Conservation (phyloP, 2,888 invertebrate genomes). For the Deroplatys truncata region DNA sequence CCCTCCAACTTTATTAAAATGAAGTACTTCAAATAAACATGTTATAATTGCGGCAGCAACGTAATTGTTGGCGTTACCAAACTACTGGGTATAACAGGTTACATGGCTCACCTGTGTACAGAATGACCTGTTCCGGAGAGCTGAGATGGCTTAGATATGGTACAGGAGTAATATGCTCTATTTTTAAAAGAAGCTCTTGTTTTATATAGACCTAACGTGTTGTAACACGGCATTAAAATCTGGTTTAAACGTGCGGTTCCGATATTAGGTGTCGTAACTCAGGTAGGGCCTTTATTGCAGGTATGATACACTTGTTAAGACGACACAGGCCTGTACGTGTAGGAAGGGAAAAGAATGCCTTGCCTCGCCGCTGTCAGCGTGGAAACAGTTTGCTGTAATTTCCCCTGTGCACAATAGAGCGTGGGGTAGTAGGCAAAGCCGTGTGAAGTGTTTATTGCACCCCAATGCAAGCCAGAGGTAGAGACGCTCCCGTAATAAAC, state of each 20-base stretch:
- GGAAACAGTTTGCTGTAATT: conserved; percentile 1
- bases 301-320: neutral
- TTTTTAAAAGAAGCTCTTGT: neutral
- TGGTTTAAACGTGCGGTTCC: neutral
- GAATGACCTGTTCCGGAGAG: no score
- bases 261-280: neutral
- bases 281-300: neutral
- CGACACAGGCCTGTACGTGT: neutral
- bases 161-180: neutral
- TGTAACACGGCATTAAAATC: neutral
- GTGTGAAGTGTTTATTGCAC: conserved; percentile 1
- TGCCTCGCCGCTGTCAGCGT: neutral
- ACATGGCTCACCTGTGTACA: no score
- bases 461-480: neutral
- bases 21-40: no score
- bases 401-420: neutral
- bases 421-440: neutral
- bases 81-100: no score
- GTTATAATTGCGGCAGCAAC: no score
- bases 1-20: no score
- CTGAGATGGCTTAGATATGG: neutral
- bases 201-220: neutral
- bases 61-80: no score
- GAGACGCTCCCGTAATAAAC: neutral
- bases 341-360: neutral